phyloP scores from a whole-genome alignment of 2,113 vertebrate species.

The Prunella himalayana region DNA sequence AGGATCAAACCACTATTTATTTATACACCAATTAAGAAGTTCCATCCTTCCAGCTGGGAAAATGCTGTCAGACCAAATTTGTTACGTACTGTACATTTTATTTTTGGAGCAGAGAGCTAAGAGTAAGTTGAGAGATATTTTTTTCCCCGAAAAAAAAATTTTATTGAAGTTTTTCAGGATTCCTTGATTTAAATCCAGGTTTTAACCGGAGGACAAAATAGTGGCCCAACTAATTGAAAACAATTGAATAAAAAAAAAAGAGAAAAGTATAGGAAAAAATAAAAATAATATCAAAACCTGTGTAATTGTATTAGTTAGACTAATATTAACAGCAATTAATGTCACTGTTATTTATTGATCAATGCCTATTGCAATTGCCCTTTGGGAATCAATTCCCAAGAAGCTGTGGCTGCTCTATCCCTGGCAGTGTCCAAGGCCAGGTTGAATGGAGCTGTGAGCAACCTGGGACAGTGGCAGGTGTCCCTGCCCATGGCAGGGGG shows the following conservation, averaged over 20 bases:
- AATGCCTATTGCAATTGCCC: neutral
- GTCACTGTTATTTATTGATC: neutral
- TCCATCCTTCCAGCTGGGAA: constrained; percentile 44
- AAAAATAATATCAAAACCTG: neutral
- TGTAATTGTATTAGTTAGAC: neutral
- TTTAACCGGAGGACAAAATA: neutral
- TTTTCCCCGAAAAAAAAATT: constrained; percentile 50
- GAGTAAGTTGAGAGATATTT: constrained; percentile 5
- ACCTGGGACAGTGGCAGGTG: neutral
- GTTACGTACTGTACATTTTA: constrained; percentile 30
- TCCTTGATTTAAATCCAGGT: constrained; percentile 40
- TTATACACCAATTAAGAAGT: constrained; percentile 12
- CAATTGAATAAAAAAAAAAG: neutral
- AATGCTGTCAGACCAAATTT: constrained; percentile 41
- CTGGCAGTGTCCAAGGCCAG: neutral
- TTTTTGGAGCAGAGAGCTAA: constrained; percentile 38
- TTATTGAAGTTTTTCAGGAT: neutral
- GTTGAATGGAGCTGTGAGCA: neutral
- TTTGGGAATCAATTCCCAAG: neutral
- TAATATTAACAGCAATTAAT: neutral
- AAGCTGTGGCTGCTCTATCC: neutral
- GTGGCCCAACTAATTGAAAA: neutral
- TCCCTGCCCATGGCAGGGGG: neutral
- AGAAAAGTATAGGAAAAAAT: neutral
- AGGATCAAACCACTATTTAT: constrained; percentile 13